Evolutionary conservation across 2,888 invertebrate species (phyloP).

Genomic region (Pelosia muscerda): DNA sequence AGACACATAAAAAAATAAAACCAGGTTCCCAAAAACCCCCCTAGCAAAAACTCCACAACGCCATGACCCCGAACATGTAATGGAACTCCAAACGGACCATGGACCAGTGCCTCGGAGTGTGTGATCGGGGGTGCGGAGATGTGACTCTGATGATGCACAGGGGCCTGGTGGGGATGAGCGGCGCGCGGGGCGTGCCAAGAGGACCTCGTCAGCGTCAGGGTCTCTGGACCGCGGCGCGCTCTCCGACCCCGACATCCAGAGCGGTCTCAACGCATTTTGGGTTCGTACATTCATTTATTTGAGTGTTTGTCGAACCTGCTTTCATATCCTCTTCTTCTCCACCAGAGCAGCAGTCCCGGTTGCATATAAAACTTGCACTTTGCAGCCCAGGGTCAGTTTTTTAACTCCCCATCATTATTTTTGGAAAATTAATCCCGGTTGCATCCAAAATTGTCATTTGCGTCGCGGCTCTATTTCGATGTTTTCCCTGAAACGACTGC

Average conservation of each 20-base stretch:
- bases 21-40: neutral
- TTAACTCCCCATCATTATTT: too few species aligned
- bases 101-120: slow-evolving; percentile 54
- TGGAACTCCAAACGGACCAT: slow-evolving; percentile 30
- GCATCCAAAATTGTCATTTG: too few species aligned
- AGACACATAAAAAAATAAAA: neutral
- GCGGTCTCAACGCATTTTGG: slow-evolving; percentile 77
- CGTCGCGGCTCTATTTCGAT: too few species aligned
- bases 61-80: neutral
- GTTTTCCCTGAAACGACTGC: too few species aligned
- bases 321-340: slow-evolving; percentile 3
- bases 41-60: neutral
- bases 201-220: slow-evolving; percentile 66
- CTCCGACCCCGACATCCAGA: slow-evolving; percentile 80
- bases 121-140: slow-evolving; percentile 56
- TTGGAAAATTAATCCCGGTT: too few species aligned
- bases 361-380: neutral
- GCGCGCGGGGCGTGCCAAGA: slow-evolving; percentile 71
- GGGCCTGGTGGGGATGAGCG: slow-evolving; percentile 63
- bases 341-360: neutral
- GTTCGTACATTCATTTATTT: slow-evolving; percentile 65
- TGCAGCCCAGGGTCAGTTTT: too few species aligned
- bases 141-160: slow-evolving; percentile 60
- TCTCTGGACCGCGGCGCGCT: slow-evolving; percentile 77
- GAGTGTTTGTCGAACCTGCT: slow-evolving; percentile 37